Evolutionary conservation across 2,113 vertebrate genomes (phyloP).

Genomic region (Pionites leucogaster): DNA sequence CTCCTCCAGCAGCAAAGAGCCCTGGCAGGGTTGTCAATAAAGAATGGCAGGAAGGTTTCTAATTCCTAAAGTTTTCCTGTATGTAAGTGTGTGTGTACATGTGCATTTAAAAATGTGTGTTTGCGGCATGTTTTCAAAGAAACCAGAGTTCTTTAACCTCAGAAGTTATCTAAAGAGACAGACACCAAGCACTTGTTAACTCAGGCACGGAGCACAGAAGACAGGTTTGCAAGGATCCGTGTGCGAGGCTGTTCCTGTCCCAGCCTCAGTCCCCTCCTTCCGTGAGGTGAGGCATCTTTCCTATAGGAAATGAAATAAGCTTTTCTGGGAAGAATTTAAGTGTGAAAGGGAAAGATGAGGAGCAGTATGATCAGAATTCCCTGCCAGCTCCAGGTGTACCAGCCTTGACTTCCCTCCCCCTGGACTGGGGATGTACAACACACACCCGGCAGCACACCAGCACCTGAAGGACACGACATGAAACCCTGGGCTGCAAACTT

Average conservation of each 20-base stretch:
- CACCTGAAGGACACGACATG: background rate
- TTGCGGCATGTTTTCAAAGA: background rate
- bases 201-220: background rate
- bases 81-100: fast-evolving
- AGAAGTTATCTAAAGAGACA: background rate
- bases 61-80: background rate
- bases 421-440: background rate
- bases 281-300: background rate
- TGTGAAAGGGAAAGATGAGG: background rate
- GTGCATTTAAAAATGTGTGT: background rate
- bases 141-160: background rate
- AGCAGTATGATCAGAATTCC: background rate
- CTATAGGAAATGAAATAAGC: background rate
- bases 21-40: background rate
- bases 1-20: background rate
- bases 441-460: background rate
- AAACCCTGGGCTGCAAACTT: background rate
- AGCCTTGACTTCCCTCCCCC: background rate
- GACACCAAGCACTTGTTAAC: background rate
- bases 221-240: background rate
- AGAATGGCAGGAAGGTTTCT: background rate
- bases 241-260: fast-evolving
- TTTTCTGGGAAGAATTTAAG: background rate
- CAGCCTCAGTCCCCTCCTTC: background rate
- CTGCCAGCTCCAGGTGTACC: background rate